Conservation (phyloP, 2,888 invertebrate species). For the Linnaemya tessellans region DNA sequence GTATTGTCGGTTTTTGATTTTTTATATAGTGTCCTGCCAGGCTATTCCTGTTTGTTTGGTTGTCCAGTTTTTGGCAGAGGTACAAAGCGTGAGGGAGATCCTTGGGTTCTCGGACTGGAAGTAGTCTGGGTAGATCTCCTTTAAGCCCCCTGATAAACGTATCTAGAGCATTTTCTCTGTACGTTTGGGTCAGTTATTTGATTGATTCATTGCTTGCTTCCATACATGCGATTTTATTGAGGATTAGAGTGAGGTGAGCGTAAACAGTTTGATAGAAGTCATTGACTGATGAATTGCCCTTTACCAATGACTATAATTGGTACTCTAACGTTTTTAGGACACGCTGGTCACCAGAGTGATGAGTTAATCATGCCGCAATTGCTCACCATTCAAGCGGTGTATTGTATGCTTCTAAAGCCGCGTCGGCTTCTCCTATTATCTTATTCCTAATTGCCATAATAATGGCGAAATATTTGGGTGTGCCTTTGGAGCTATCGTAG, state of each 20-base stretch:
- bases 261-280: slow-evolving; percentile 6
- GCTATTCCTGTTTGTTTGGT: background rate
- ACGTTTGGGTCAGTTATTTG: background rate
- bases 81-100: slow-evolving; percentile 5
- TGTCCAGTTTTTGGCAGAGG: background rate
- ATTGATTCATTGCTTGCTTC: too few relatives aligned
- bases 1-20: too few relatives aligned
- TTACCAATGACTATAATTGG: background rate
- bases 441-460: slow-evolving; percentile 17
- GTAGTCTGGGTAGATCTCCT: too few relatives aligned
- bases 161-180: background rate
- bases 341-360: too few relatives aligned
- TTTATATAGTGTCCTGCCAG: too few relatives aligned
- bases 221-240: background rate
- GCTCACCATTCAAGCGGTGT: background rate
- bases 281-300: background rate
- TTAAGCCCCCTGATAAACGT: too few relatives aligned
- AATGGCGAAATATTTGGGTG: background rate
- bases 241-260: background rate
- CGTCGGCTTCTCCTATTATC: slow-evolving; percentile 18
- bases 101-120: background rate
- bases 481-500: background rate
- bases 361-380: too few relatives aligned
- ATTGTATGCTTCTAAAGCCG: too few relatives aligned
- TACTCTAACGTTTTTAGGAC: background rate